Evolutionary conservation across 2,113 vertebrate genomes (phyloP).

Genomic region (Vombatus ursinus): DNA sequence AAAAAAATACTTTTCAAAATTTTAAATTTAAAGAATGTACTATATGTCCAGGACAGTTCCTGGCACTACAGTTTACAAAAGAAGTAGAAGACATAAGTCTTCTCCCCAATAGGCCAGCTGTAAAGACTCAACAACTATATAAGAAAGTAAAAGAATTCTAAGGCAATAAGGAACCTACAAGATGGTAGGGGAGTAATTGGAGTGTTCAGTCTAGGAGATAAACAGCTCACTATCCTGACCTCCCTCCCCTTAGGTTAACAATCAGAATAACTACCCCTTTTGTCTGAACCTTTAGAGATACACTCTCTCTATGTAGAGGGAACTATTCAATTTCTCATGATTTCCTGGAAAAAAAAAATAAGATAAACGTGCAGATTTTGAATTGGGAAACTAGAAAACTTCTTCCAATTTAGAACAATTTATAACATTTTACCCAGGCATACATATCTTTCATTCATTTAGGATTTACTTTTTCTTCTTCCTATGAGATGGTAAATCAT

Average conservation of each 20-base stretch:
- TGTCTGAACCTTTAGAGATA: neutral
- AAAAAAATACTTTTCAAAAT: neutral
- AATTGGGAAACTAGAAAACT: conserved; percentile 11
- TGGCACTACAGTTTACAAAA: neutral
- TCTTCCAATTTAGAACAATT: conserved; percentile 14
- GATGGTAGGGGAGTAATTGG: neutral
- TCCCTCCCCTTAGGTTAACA: neutral
- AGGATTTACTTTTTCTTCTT: neutral
- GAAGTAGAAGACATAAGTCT: neutral
- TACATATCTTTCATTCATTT: neutral
- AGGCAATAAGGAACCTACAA: neutral
- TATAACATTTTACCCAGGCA: neutral
- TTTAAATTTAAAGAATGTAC: neutral
- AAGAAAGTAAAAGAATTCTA: neutral
- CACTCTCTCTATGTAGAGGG: neutral
- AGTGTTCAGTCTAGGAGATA: neutral
- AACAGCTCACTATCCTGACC: neutral
- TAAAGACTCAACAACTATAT: neutral
- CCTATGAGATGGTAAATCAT: neutral
- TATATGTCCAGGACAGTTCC: neutral
- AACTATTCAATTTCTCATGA: neutral
- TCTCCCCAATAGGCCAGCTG: neutral
- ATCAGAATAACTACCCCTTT: neutral
- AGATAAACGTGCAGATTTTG: neutral
- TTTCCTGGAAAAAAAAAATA: neutral